phyloP scores from a whole-genome alignment of 1,140 invertebrate species.

The Armadillidium nasatum region DNA sequence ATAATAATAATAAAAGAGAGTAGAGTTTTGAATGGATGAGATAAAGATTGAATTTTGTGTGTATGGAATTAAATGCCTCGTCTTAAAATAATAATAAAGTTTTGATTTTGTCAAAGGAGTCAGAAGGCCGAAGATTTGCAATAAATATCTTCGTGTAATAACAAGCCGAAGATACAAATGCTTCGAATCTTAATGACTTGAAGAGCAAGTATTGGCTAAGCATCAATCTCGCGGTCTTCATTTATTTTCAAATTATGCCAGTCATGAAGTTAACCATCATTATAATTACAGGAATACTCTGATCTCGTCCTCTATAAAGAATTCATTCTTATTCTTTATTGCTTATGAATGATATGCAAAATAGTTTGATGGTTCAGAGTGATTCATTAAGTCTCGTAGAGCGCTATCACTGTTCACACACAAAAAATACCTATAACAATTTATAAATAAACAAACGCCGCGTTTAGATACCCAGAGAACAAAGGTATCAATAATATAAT shows the following conservation, averaged over 20 bases:
- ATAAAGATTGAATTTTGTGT: no score
- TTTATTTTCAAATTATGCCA: conserved; percentile 1
- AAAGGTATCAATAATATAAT: no score
- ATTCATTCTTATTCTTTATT: background rate
- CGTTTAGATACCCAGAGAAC: no score
- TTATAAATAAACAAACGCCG: background rate
- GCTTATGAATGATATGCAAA: conserved; percentile 11
- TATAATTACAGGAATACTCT: background rate
- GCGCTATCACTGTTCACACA: background rate
- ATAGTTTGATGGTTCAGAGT: background rate
- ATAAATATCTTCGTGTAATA: background rate
- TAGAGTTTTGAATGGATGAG: no score
- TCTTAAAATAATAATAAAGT: background rate
- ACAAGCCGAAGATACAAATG: background rate
- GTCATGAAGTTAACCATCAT: background rate
- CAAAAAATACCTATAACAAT: background rate
- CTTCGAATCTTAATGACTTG: background rate
- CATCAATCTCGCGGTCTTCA: background rate
- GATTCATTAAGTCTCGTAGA: background rate
- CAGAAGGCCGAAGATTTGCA: background rate
- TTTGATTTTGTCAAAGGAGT: background rate
- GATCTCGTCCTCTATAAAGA: background rate
- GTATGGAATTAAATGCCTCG: background rate
- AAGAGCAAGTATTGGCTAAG: background rate
- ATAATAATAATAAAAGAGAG: no score